A percentile compares a stretch with the other conserved stretches of the same genome.
phyloP scores from a whole-genome alignment of 2,888 invertebrate species.

The Scaptomyza parva region DNA sequence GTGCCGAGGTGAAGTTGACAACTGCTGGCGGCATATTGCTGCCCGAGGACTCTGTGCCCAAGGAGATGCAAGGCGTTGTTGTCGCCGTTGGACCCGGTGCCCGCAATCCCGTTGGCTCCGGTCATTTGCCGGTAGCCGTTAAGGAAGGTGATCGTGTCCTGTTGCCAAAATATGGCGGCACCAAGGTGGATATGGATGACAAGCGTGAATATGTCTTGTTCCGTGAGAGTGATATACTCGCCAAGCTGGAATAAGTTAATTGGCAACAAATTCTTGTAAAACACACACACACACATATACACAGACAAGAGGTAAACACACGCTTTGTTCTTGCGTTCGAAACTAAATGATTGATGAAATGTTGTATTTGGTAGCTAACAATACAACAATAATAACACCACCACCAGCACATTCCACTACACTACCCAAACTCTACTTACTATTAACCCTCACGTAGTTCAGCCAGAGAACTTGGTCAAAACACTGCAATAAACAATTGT shows the following conservation, averaged over 20 bases:
- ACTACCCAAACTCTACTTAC: background rate
- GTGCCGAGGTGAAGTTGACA: constrained; percentile 94
- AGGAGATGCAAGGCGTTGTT: constrained; percentile 96
- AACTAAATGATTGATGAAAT: constrained; percentile 77
- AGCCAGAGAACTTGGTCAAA: constrained; percentile 13
- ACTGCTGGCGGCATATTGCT: constrained; percentile 98
- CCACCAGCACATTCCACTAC: background rate
- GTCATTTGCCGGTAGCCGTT: constrained; percentile 91
- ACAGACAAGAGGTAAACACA: background rate
- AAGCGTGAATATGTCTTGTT: constrained; percentile 97
- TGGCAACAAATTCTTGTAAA: background rate
- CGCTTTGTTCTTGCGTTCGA: constrained; percentile 74
- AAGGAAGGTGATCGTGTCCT: constrained; percentile 97
- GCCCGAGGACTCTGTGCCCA: constrained; percentile 97
- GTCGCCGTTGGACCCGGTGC: constrained; percentile 96
- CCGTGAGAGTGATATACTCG: constrained; percentile 97
- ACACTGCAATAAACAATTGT: constrained; percentile 60
- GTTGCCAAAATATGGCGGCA: constrained; percentile 98
- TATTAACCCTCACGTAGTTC: background rate
- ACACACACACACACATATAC: background rate
- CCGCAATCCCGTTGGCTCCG: constrained; percentile 94
- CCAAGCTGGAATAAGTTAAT: constrained; percentile 89
- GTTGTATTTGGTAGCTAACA: constrained; percentile 70
- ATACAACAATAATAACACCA: constrained; percentile 9
- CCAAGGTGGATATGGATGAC: constrained; percentile 95